These are phyloP conservation scores for Drosophila sucinea DNA, from an alignment of 1,140 invertebrate genomes.

Conservation along the genomic window DNA sequence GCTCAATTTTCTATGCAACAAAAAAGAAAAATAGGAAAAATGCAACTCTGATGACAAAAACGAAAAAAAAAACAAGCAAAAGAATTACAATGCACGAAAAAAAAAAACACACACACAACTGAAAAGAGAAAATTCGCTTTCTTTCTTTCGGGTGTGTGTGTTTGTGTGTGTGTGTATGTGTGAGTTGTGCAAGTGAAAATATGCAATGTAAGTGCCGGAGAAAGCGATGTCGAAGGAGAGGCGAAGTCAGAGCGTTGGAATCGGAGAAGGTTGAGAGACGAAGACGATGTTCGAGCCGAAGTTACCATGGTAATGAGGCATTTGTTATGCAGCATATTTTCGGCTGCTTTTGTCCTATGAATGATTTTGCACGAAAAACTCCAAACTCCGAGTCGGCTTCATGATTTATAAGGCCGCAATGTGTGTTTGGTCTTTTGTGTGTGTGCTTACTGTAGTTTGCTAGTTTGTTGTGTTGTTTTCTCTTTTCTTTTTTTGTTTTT, in stretches of 20 bases:
- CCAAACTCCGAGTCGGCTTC: slow-evolving; percentile 35
- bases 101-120: slow-evolving; percentile 35
- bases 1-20: slow-evolving; percentile 71
- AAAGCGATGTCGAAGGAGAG: not conserved
- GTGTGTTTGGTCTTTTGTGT: slow-evolving; percentile 24
- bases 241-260: not conserved
- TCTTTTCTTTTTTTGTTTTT: slow-evolving; percentile 7
- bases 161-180: slow-evolving; percentile 35
- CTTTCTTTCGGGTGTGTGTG: slow-evolving; percentile 34
- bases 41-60: slow-evolving; percentile 67
- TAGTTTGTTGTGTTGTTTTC: slow-evolving; percentile 21
- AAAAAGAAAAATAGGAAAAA: slow-evolving; percentile 10
- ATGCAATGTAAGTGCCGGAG: slow-evolving; percentile 1
- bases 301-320: slow-evolving; percentile 65
- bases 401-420: slow-evolving; percentile 63
- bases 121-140: slow-evolving; percentile 17
- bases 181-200: slow-evolving; percentile 8
- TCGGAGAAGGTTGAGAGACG: not conserved
- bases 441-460: slow-evolving; percentile 18
- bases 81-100: slow-evolving; percentile 57
- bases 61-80: slow-evolving; percentile 47
- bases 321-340: slow-evolving; percentile 66
- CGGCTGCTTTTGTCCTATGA: slow-evolving; percentile 42
- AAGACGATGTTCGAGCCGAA: not conserved
- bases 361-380: slow-evolving; percentile 50